A percentile compares a stretch with the other conserved stretches of the same genome.
Evolutionary conservation across 2,888 invertebrate species (phyloP).

Genomic region (Cosmia pyralina): DNA sequence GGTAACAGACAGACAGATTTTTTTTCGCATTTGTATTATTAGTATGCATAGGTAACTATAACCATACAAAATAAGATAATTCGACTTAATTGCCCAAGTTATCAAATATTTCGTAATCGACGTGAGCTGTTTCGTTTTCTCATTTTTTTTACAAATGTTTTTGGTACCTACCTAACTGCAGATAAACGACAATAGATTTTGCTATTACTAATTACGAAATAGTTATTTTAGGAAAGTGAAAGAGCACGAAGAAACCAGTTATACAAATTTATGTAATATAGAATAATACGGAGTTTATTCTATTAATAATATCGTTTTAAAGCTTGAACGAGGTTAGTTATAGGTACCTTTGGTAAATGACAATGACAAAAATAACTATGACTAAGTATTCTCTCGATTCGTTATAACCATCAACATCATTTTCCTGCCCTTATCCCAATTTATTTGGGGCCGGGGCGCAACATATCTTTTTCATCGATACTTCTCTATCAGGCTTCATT

Average conservation of each 20-base stretch:
- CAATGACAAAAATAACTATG: too few species aligned
- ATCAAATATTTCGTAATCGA: constrained; percentile 15
- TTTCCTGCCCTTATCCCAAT: too few species aligned
- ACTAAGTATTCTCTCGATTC: background rate
- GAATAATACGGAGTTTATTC: background rate
- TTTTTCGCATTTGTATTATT: background rate
- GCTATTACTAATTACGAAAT: background rate
- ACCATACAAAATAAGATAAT: constrained; percentile 5
- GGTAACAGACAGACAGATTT: background rate
- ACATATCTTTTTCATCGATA: too few species aligned
- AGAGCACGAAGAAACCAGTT: constrained; percentile 1
- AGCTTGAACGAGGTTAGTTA: background rate
- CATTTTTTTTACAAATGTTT: background rate
- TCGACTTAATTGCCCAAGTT: constrained; percentile 17
- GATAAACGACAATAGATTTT: background rate
- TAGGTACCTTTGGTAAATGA: background rate
- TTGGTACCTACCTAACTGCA: background rate
- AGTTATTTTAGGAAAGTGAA: background rate
- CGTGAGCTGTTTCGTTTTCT: background rate
- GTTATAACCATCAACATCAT: too few species aligned
- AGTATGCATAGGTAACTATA: background rate
- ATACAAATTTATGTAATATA: background rate
- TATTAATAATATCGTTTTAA: background rate
- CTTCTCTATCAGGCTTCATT: too few species aligned
- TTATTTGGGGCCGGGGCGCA: too few species aligned